A percentile compares a stretch with the other conserved stretches of the same genome.
phyloP scores from a whole-genome alignment of 2,113 vertebrate genomes.

The Pogonocichla stellata region DNA sequence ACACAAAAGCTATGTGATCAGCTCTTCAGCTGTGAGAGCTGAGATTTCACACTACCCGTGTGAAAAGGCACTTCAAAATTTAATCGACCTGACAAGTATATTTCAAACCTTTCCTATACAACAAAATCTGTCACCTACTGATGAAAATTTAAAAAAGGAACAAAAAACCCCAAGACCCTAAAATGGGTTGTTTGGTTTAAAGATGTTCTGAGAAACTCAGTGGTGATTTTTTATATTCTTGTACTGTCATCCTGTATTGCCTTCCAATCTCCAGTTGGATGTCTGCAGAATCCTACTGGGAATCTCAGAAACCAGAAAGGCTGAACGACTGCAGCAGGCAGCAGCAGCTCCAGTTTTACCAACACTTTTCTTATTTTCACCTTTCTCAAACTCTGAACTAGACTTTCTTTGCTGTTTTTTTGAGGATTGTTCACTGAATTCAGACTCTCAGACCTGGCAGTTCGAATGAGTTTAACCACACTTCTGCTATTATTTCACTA shows the following conservation, averaged over 20 bases:
- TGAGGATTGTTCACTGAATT: neutral
- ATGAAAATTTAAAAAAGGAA: neutral
- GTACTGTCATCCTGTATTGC: neutral
- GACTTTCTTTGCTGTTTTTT: neutral
- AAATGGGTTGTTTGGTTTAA: neutral
- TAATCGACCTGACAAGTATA: neutral
- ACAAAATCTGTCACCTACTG: neutral
- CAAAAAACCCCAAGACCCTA: neutral
- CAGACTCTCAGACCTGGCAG: neutral
- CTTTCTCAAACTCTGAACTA: neutral
- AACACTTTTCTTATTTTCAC: neutral
- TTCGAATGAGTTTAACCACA: neutral
- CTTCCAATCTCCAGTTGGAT: neutral
- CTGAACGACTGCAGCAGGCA: neutral
- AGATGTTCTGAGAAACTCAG: neutral
- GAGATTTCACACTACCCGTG: neutral
- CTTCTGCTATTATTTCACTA: neutral
- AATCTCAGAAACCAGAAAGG: neutral
- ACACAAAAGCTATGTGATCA: neutral
- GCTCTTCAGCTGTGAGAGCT: neutral
- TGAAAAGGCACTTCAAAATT: neutral
- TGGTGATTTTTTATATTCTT: constrained; percentile 23
- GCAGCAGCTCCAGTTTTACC: neutral
- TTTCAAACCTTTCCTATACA: neutral
- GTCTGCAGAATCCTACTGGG: constrained; percentile 10